These are phyloP conservation scores for Geococcyx californianus DNA, from an alignment of 2,113 vertebrate species.

Conservation along the genomic window DNA sequence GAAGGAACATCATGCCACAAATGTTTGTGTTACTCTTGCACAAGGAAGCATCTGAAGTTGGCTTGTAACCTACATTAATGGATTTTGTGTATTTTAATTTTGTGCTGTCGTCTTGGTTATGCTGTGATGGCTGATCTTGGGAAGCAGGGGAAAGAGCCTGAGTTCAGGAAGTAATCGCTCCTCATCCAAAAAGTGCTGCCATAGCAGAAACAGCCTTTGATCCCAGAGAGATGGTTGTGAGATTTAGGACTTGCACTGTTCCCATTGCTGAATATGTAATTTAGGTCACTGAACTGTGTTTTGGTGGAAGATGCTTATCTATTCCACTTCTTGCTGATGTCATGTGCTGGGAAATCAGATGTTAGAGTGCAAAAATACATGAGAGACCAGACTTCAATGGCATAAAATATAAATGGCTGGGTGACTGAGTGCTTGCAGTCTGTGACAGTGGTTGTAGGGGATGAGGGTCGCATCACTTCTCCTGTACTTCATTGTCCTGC, in stretches of 20 bases:
- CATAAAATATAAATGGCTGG: background rate
- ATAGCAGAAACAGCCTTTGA: slow-evolving; percentile 10
- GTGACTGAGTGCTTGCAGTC: background rate
- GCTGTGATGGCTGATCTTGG: background rate
- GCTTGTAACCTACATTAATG: background rate
- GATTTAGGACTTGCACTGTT: background rate
- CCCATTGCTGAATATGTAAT: slow-evolving; percentile 54
- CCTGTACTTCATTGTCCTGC: background rate
- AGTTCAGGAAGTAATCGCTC: background rate
- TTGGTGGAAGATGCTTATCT: slow-evolving; percentile 63
- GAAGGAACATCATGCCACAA: background rate
- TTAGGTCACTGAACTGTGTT: slow-evolving; percentile 53
- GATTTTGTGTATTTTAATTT: background rate
- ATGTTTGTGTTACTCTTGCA: slow-evolving; percentile 1
- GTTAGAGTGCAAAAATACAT: slow-evolving; percentile 37
- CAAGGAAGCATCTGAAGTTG: background rate
- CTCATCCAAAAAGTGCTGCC: slow-evolving; percentile 12
- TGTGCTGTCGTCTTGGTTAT: background rate
- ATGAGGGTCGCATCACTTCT: background rate
- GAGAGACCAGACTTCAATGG: slow-evolving; percentile 8
- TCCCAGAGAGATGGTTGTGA: background rate
- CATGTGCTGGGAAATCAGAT: slow-evolving; percentile 60
- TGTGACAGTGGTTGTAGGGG: background rate
- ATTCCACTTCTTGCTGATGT: slow-evolving; percentile 55
- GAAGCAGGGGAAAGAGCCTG: background rate